These are phyloP conservation scores for Chaenogobius annularis DNA, from an alignment of 2,113 vertebrate species.

Conservation along the genomic window DNA sequence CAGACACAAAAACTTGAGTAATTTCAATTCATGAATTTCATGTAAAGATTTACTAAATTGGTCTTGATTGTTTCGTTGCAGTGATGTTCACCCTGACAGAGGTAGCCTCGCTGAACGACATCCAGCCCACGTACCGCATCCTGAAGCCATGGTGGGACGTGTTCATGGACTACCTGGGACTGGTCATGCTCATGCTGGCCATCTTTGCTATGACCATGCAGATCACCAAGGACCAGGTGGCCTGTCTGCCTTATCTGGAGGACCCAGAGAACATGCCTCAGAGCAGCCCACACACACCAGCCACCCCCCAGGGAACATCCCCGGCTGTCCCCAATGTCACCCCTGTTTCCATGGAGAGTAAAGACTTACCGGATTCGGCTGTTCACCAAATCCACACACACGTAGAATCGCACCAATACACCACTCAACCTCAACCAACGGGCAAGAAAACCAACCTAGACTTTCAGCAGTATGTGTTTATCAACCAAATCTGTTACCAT, in stretches of 20 bases:
- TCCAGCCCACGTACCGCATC: constrained; percentile 96
- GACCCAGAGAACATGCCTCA: constrained; percentile 38
- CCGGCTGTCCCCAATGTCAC: constrained; percentile 8
- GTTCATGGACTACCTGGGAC: constrained; percentile 97
- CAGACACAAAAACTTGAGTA: too few relatives aligned
- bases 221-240: constrained; percentile 97
- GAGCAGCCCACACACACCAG: constrained; percentile 15
- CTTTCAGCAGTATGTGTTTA: constrained; percentile 96
- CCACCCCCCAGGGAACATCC: constrained; percentile 18
- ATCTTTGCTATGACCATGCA: constrained; percentile 99
- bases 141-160: constrained; percentile 99
- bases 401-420: constrained; percentile 37
- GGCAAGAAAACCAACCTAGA: constrained; percentile 92
- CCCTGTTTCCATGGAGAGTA: constrained; percentile 47
- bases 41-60: too few relatives aligned
- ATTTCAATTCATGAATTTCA: too few relatives aligned
- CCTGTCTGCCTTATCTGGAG: constrained; percentile 89
- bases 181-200: constrained; percentile 97
- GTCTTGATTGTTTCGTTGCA: constrained; percentile 70
- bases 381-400: constrained; percentile 45
- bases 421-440: constrained; percentile 74
- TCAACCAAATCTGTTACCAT: constrained; percentile 99
- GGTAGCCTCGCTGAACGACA: constrained; percentile 95
- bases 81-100: constrained; percentile 98
- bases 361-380: constrained; percentile 54